Evolutionary conservation across 2,888 invertebrate genomes (phyloP), one percentile per base, ranked within the genome.

Genomic region (Drosophila yooni): DNA sequence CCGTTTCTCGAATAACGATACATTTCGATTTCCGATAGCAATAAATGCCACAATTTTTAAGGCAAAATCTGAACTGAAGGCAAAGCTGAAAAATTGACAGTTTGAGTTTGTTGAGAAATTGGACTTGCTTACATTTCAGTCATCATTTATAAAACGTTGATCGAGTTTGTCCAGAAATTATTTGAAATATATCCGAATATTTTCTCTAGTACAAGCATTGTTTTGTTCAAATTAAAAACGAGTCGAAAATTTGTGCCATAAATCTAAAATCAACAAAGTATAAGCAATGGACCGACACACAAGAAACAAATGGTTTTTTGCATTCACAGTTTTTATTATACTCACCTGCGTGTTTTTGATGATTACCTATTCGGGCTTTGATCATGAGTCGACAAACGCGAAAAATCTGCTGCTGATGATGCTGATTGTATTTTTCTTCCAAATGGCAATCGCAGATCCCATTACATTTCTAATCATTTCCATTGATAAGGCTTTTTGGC

Each of bases 401-500:
- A 79, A 79, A 13, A 71, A 66, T 50, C 61, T 81, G 0, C 3
- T 79, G 0, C 21, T 79, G 2, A 27, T 63, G 1, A 52, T 76
- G 0, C 51, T 59, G 1, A 34, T 81, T 10, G 76, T 76, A 6
- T 5, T 80, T 7, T 7, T 72, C 0, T 61, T 71, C 13, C 66
- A 69, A 33, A 4, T 48, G 0, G 5, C 59, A 0, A 7, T 81
- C 33, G 53, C 25, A 5, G 79, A 80, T 2, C 81, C 81, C 5
- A 48, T 79, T 0, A 66, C 29, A 10, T 64, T n/a, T 7, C 0
- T 80, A 0, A 0, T 79, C 3, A 0, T 80, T 0, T 36, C 76
- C 11, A 34, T 79, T 27, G 79, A 80, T 18, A 10, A 6, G 15
- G 54, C 76, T 15, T 31, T 3, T 13, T 79, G 72, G 69, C 81